Evolutionary conservation across 2,113 vertebrate genomes (phyloP).

Genomic region (Mirounga angustirostris): DNA sequence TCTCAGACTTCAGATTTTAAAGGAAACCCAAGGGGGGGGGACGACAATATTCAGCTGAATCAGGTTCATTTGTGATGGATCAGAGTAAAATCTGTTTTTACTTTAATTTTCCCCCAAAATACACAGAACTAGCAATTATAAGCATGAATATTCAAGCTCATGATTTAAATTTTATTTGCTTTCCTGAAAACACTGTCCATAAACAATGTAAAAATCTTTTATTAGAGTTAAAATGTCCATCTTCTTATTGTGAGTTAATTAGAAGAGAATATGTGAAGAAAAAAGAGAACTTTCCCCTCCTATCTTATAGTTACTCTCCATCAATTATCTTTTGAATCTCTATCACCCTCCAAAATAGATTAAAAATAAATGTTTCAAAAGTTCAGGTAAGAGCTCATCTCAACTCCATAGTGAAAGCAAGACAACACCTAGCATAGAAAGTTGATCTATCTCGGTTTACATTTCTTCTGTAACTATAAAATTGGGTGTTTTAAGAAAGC

Average conservation of each 20-base stretch:
- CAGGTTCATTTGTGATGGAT: not conserved
- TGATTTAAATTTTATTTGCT: slow-evolving; percentile 49
- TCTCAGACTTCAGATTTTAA: not conserved
- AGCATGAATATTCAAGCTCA: slow-evolving; percentile 51
- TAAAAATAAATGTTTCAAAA: slow-evolving; percentile 15
- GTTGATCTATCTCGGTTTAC: slow-evolving; percentile 19
- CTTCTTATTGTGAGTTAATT: slow-evolving; percentile 10
- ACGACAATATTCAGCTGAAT: not conserved
- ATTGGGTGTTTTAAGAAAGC: not conserved
- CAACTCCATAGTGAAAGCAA: slow-evolving; percentile 54
- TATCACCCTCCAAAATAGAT: slow-evolving; percentile 30
- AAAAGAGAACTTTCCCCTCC: not conserved
- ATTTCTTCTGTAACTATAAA: slow-evolving; percentile 39
- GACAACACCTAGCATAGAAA: not conserved
- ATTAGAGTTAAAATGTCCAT: slow-evolving; percentile 26
- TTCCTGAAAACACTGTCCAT: slow-evolving; percentile 38
- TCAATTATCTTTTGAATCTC: slow-evolving; percentile 7
- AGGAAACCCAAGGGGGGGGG: not conserved
- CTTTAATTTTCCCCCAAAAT: not conserved
- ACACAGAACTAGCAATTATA: slow-evolving; percentile 15
- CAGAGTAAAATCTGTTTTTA: slow-evolving; percentile 46
- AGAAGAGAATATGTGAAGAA: not conserved
- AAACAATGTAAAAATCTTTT: slow-evolving; percentile 32
- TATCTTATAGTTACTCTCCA: not conserved
- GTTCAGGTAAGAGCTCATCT: slow-evolving; percentile 16